Evolutionary conservation across 2,888 invertebrate species (phyloP).

Genomic region (Ceriagrion tenellum): DNA sequence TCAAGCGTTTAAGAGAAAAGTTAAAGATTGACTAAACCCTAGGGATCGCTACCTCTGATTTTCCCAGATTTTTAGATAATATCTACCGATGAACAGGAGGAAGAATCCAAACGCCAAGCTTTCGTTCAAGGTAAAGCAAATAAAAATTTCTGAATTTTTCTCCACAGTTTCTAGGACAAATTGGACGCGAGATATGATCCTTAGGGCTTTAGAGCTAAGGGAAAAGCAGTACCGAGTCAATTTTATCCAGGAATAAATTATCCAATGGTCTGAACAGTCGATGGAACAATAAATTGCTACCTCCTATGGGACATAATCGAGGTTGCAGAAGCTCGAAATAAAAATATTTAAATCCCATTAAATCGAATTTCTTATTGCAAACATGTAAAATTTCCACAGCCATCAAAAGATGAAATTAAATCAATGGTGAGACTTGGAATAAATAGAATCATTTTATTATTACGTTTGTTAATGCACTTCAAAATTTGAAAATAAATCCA

Average conservation of each 20-base stretch:
- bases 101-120: not conserved
- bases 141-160: not conserved
- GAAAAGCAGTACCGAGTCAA: not conserved
- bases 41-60: not conserved
- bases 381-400: not conserved
- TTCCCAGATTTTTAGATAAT: no score
- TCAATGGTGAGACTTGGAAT: no score
- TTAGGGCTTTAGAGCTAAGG: not conserved
- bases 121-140: not conserved
- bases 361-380: not conserved
- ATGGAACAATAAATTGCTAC: not conserved
- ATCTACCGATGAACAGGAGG: not conserved
- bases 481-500: no score
- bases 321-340: not conserved
- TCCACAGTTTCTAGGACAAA: not conserved
- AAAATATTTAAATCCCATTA: not conserved
- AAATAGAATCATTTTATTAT: no score
- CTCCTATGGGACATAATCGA: not conserved
- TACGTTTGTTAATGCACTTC: no score
- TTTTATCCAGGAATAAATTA: not conserved
- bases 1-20: no score
- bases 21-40: not conserved
- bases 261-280: not conserved
- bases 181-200: not conserved
- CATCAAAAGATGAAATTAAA: not conserved